Conservation (phyloP, 92 coral and sea anemone genomes). For the Palythoa grandiflora region DNA sequence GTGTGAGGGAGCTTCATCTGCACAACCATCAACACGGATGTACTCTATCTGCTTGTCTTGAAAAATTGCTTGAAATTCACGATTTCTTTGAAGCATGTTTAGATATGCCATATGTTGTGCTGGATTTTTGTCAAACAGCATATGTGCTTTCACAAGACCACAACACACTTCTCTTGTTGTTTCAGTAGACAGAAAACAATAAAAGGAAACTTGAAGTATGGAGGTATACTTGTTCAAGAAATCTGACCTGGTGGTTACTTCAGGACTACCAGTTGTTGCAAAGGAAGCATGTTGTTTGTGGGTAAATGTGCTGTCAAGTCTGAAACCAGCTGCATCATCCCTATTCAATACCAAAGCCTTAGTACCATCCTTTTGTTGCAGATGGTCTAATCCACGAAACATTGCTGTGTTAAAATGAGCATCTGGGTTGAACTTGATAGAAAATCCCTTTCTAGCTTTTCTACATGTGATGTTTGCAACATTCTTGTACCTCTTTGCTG, state of each 20-base stretch:
- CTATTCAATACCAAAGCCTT: slow-evolving; percentile 11
- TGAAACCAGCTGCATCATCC: slow-evolving; percentile 3
- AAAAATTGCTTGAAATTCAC: slow-evolving; percentile 3
- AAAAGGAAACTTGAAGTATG: slow-evolving; percentile 7
- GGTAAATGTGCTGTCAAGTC: slow-evolving; percentile 1
- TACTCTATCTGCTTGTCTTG: slow-evolving; percentile 8
- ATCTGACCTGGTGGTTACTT: slow-evolving; percentile 9
- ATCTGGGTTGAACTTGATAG: slow-evolving; percentile 43
- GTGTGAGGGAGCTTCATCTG: slow-evolving; percentile 10
- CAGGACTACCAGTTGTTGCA: slow-evolving; percentile 13
- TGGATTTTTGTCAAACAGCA: slow-evolving; percentile 1
- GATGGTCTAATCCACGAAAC: slow-evolving; percentile 23
- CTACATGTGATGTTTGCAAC: slow-evolving; percentile 57
- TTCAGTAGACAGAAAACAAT: slow-evolving; percentile 6
- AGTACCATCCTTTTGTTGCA: slow-evolving; percentile 5
- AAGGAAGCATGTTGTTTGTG: slow-evolving; percentile 6
- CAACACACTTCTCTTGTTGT: not conserved
- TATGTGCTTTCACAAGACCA: not conserved
- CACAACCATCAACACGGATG: slow-evolving; percentile 13
- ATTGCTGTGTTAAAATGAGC: slow-evolving; percentile 48
- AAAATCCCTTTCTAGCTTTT: slow-evolving; percentile 53
- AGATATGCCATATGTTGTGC: slow-evolving; percentile 9
- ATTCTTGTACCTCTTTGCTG: slow-evolving; percentile 42
- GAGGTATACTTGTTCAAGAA: slow-evolving; percentile 2
- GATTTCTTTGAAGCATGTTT: slow-evolving; percentile 10